Base-by-base conservation (phyloP, 1,140 invertebrate genomes). In the Thaumatotibia leucotreta region DNA sequence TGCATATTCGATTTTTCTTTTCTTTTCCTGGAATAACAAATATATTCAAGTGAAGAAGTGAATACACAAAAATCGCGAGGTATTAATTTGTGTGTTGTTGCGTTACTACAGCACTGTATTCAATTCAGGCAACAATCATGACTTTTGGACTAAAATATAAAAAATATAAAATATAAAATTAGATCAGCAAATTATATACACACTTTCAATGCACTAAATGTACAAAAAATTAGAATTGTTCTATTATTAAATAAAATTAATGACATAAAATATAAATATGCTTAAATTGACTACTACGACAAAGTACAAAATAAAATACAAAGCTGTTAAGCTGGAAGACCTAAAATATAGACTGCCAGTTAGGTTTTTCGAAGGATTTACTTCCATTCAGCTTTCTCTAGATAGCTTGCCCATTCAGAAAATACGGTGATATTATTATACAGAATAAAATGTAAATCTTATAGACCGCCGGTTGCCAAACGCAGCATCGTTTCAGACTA, bases 201-300 rank as follows among this genome's bases (percentile, higher is more conserved):
- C 52, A 58, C 24, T 11, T 58, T 17, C 0, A 58, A 29, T 29
- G 52, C 6, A 14, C 52, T 58, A 58, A 58, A 58, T 14, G 23
- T 58, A 27, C 24, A 58, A 29, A 58, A 58, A 8, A 27, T 31
- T 39, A 39, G 1, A 54, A 58, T 58, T 58, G 39, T 58, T 58
- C 52, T 58, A 31, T n/a, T n/a, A n/a, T 31, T 27, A 58, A 58
- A 58, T 58, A 58, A 58, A 58, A 58, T 58, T 23, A 29, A 14
- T 17, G 5, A 58, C 52, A 29, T 58, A 58, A 29, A 31, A 58
- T n/a, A 27, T 27, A 31, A 58, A 27, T 58, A 29, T 24, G 20
- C 14, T 27, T 58, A 58, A 58, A 29, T 58, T 58, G 20, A 58
- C 52, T 58, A 58, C 27, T 58, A 23, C 24, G 29, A 58, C n/a